Evolutionary conservation across 2,113 vertebrate genomes (phyloP), one percentile per base, ranked within the genome.

Genomic region (Phaethon lepturus): DNA sequence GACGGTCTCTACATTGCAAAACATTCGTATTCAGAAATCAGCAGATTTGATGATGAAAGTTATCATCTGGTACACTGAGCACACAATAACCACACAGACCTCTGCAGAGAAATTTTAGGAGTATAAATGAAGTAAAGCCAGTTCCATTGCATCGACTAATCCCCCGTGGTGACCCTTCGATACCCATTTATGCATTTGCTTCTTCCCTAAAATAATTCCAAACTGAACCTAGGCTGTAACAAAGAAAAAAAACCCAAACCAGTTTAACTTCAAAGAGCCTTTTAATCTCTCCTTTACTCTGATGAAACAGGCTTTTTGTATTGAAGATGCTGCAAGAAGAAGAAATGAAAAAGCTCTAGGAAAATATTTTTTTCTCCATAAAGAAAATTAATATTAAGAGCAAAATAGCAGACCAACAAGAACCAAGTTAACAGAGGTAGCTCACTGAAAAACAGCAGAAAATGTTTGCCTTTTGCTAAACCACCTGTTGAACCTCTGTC

Each of bases 241-340:
- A 96, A 97, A 95, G 91, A 35, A 49, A 76, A 49, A 76, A 96
- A 92, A 94, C 40, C 50, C 87, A 93, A 95, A 96, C 63, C 84
- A 63, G 96, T 95, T 96, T 91, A 90, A 95, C 94, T 94, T 97
- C 92, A 96, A 97, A 96, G 95, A 60, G 76, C 50, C 88, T 91
- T 96, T 96, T 96, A 94, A 96, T 95, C 96, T 94, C 87, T 59
- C 63, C 9, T 42, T 88, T 62, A 22, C 77, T 77, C 79, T 60
- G 93, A 90, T 94, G 90, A 95, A 95, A 93, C 13, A 1, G 62
- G 47, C 86, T 90, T 84, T 93, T 88, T 95, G 87, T 93, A 64
- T 31, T 58, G 69, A 89, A 93, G 89, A 94, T 95, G 85, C 71
- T 83, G 80, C 74, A 62, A 90, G n/a, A 88, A 66, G 40, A 69